Evolutionary conservation across 2,113 vertebrate genomes (phyloP), one percentile per base, ranked within the genome.

Genomic region (Physeter macrocephalus): DNA sequence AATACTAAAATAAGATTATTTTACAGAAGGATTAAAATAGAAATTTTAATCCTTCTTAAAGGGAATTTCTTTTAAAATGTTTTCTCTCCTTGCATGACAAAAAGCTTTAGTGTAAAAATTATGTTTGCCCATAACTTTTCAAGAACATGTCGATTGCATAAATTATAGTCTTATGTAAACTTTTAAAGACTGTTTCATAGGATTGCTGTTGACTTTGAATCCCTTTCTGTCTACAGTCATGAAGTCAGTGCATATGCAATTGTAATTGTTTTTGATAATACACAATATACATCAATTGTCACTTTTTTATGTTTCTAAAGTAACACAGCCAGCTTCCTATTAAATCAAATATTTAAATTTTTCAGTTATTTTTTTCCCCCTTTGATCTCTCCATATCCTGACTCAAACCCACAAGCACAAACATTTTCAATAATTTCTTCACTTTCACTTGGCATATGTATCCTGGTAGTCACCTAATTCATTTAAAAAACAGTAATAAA

Each of bases 231-330:
- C 13, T 93, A 61, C 8, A 87, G 52, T 23, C 46, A 77, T 39
- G 31, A 95, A 91, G 12, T 62, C 29, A 94, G n/a, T 29, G 23
- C 2, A 71, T 10, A 71, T 25, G 5, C 9, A 43, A 46, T 46
- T 43, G 21, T 29, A 71, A 85, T 90, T 94, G 27, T 59, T 98
- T 98, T 97, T 97, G 90, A 95, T 97, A 98, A 95, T 98, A 97
- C 59, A 95, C 75, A 97, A 97, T 96, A 85, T 95, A 36, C 2
- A 97, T 96, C 94, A 98, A 87, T 95, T 84, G 93, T 74, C 71
- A 95, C 36, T 95, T 98, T 90, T 98, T 98, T 82, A 97, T 97
- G 96, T 98, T 97, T 98, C 87, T 98, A 97, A 96, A 98, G 90
- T 86, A 98, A 85, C 85, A 96, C 39, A 78, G 85, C 36, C 95